Evolutionary conservation across 1,140 invertebrate genomes (phyloP).

Genomic region (Anthonomus grandis): DNA sequence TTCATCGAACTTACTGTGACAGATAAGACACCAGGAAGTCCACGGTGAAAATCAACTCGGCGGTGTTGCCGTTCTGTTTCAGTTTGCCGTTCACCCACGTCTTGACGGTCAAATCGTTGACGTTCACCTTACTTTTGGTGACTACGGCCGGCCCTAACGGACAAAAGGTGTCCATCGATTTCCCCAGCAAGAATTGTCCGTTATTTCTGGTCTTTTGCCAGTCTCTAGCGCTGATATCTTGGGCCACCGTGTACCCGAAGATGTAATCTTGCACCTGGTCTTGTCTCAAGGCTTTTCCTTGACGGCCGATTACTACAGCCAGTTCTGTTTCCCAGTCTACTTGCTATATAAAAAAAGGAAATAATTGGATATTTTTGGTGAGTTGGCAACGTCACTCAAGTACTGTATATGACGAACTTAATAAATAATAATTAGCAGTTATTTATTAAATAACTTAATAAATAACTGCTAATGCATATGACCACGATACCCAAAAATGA

Average conservation of each 20-base stretch:
- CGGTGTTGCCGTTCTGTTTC: conserved; percentile 80
- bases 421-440: too few relatives aligned
- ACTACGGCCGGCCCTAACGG: conserved; percentile 77
- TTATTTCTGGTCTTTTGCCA: conserved; percentile 85
- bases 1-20: conserved; percentile 63
- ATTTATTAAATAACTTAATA: too few relatives aligned
- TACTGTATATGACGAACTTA: too few relatives aligned
- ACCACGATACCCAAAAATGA: too few relatives aligned
- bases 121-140: conserved; percentile 73
- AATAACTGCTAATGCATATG: too few relatives aligned
- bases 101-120: conserved; percentile 68
- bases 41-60: conserved; percentile 77
- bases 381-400: too few relatives aligned
- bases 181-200: conserved; percentile 82
- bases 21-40: conserved; percentile 73
- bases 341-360: too few relatives aligned
- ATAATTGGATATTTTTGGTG: too few relatives aligned
- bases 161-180: conserved; percentile 85
- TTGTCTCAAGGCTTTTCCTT: conserved; percentile 64
- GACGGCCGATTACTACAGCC: conserved; percentile 80
- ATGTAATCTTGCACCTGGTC: conserved; percentile 72
- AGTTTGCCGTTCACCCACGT: conserved; percentile 73
- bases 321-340: conserved; percentile 90
- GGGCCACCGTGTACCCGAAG: conserved; percentile 83
- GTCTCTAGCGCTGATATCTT: conserved; percentile 77